Evolutionary conservation across 2,797 vertebrate species (phyloP), one percentile per base, ranked within the genome.

Genomic region (Enteromius paludinosus): DNA sequence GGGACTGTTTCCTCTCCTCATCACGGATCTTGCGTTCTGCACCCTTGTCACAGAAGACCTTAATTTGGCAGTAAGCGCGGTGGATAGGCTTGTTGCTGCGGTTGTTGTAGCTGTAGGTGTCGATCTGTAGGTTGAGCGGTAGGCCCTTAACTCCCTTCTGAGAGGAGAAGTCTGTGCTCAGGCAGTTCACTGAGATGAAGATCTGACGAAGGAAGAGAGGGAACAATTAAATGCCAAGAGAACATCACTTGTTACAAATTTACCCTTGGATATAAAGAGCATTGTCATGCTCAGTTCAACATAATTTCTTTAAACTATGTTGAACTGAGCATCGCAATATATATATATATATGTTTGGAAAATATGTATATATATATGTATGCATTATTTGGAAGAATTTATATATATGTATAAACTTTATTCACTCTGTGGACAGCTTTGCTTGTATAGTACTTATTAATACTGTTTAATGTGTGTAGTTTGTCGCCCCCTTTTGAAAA

Each of bases 21-120:
- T 99, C 98, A 10, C 98, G 94, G 93, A 99, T 99, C 93, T 99
- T 99, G 89, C 98, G 96, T 85, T 99, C 98, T 0, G 98, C 98
- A 23, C 98, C 98, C 93, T 99, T 99, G 93, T 99, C 98, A 0
- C 98, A 99, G 93, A 99, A 99, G 84, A 99, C 98, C 90, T 99
- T 99, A 87, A 99, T 99, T 92, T 99, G 98, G 93, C 98, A 99
- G 93, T 92, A 98, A 64, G 97, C 97, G 3, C 98, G 96, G 90
- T 99, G 98, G 86, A 98, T 97, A 33, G 98, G 98, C 87, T 98
- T 98, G 93, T 99, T 99, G 92, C 98, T 99, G 86, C 98, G 97
- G 94, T 97, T 98, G 92, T 97, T 99, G 91, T 99, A 99, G 92
- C 98, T 99, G 90, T 99, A 99, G 5, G 98, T 99, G 90, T 99